Evolutionary conservation across 2,797 vertebrate species (phyloP).

Genomic region (Rallus crepitans): DNA sequence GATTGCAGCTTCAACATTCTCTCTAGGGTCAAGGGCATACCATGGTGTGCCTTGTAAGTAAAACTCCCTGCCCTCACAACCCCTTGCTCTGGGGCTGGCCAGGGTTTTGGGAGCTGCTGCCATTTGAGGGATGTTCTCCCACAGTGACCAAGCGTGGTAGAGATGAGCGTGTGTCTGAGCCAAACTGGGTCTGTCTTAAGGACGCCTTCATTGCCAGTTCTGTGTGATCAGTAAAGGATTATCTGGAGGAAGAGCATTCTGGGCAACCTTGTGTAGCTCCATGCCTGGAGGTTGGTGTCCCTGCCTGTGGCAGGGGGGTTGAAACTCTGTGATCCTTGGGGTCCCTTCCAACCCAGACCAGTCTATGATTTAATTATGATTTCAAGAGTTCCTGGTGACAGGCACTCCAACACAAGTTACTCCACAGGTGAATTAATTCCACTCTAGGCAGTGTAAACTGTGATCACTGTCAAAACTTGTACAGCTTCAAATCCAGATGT

Average conservation of each 20-base stretch:
- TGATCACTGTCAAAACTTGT: background rate
- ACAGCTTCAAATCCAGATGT: background rate
- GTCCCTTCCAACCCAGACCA: too few relatives aligned
- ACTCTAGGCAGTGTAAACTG: background rate
- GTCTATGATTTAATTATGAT: background rate
- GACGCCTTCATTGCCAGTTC: background rate
- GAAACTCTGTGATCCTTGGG: too few relatives aligned
- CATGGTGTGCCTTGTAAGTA: background rate
- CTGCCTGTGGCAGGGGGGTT: too few relatives aligned
- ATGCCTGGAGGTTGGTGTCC: too few relatives aligned
- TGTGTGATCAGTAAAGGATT: background rate
- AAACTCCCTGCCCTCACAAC: background rate
- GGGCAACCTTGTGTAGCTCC: too few relatives aligned
- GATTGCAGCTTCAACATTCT: background rate
- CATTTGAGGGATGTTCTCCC: fast-evolving
- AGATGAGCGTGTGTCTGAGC: background rate
- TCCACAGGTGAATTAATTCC: background rate
- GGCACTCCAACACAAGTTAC: background rate
- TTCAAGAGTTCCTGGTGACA: background rate
- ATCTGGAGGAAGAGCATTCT: fast-evolving
- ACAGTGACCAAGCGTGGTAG: fast-evolving
- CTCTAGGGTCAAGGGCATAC: background rate
- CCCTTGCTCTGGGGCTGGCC: background rate
- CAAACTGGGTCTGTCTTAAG: background rate
- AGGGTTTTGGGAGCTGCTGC: background rate